Conservation (phyloP, 2,113 vertebrate genomes). For the Gymnarchus niloticus region DNA sequence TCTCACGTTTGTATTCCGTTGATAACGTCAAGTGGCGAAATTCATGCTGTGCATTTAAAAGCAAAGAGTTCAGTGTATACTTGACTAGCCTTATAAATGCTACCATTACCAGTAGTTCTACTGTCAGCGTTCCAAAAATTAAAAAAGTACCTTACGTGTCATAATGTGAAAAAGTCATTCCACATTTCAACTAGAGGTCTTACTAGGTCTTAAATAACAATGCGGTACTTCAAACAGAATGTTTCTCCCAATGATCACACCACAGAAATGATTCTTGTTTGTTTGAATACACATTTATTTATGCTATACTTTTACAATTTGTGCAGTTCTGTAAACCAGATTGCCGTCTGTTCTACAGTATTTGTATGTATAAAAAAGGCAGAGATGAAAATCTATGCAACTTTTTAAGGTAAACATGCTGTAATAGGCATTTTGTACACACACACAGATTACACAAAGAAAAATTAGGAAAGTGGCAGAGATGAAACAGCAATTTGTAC, state of each 20-base stretch:
- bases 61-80: background rate
- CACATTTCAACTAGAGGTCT: background rate
- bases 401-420: background rate
- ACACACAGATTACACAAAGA: background rate
- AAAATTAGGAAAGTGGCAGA: background rate
- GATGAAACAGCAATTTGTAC: background rate
- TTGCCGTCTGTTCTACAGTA: background rate
- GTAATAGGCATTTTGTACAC: background rate
- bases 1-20: background rate
- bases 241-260: background rate
- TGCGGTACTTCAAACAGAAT: background rate
- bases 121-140: background rate
- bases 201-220: background rate
- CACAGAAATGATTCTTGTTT: background rate
- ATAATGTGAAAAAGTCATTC: background rate
- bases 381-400: background rate
- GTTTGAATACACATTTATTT: background rate
- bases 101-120: background rate
- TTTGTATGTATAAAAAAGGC: background rate
- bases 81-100: background rate
- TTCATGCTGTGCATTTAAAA: background rate
- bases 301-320: background rate
- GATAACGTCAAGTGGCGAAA: background rate
- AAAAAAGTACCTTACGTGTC: background rate
- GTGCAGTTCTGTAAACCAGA: background rate